phyloP scores from a whole-genome alignment of 2,113 vertebrate species.

The Tautogolabrus adspersus region DNA sequence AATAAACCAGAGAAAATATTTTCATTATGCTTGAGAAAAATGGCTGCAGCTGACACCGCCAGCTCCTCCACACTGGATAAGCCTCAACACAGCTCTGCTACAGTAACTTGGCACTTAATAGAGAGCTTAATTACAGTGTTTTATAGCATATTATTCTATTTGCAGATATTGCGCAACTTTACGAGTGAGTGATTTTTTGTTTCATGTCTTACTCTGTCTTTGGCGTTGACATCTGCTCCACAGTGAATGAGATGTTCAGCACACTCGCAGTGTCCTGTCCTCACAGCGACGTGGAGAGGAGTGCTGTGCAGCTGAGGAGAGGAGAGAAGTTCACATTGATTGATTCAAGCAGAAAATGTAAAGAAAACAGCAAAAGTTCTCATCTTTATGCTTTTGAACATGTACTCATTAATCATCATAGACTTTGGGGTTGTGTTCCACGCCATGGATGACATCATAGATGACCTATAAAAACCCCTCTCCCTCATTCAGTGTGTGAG shows the following conservation, averaged over 20 bases:
- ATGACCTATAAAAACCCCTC: not conserved
- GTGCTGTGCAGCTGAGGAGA: conserved; percentile 86
- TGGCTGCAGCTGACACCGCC: no score
- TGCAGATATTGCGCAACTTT: not conserved
- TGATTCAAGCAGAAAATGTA: not conserved
- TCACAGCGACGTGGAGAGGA: conserved; percentile 93
- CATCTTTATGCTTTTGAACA: no score
- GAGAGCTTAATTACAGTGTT: no score
- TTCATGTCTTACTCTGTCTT: conserved; percentile 86
- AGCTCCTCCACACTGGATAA: not conserved
- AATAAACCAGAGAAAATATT: no score
- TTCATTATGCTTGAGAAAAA: no score
- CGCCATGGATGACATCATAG: not conserved
- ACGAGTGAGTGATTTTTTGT: no score
- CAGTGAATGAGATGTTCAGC: conserved; percentile 95
- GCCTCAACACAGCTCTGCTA: not conserved
- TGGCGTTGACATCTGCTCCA: conserved; percentile 93
- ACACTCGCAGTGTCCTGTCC: conserved; percentile 93
- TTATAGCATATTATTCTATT: no score
- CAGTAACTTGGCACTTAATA: not conserved
- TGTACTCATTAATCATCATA: no score
- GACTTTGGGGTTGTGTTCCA: no score
- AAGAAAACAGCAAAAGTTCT: not conserved
- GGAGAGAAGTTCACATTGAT: not conserved
- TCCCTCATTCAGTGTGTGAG: not conserved